Base-by-base conservation (phyloP, 2,888 invertebrate genomes). In the Bursaphelenchus okinawaensis region DNA sequence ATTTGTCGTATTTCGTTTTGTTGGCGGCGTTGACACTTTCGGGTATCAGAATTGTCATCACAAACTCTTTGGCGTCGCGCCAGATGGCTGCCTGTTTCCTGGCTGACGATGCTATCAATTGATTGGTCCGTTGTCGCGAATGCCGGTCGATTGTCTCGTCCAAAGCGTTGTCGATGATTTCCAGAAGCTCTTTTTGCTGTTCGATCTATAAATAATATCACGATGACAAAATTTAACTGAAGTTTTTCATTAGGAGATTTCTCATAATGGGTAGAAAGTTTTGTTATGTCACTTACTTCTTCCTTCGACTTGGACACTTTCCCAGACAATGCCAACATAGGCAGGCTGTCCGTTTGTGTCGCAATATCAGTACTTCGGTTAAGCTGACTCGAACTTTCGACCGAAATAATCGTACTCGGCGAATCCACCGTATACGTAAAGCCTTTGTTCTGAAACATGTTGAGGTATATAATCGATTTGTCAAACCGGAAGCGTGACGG, bases 71-170 rank as follows among this genome's bases (percentile, higher is more conserved):
- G 22, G 76, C 77, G 61, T 80, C 80, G 51, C 73, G 65, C 79
- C 79, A 80, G 51, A 80, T 55, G 26, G 9, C 19, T 52, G 71
- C 77, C 68, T 80, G 80, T 66, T 77, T 79, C 23, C 75, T 62
- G 50, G 79, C 80, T 55, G 71, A 74, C 50, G 76, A 75, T 24
- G 76, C 77, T 40, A 80, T 80, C 26, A 77, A 70, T 62, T 77
- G 75, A 59, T 77, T 77, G 40, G 77, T 73, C 27, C 73, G 66
- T 28, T 71, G 68, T 19, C 80, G 67, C 9, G 80, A 79, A 57
- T 80, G 75, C 22, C 71, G 67, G 65, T 80, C 80, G 55, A 80
- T 74, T 7, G 80, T 80, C 66, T 80, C 79, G 8, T 74, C 74
- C 8, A 80, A 69, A 6, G 80, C 80, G 52, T 72, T 74, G 55